A percentile compares a stretch with the other conserved stretches of the same genome.
These are phyloP conservation scores for Pseudonaja textilis DNA, from an alignment of 2,113 vertebrate species.

Conservation along the genomic window DNA sequence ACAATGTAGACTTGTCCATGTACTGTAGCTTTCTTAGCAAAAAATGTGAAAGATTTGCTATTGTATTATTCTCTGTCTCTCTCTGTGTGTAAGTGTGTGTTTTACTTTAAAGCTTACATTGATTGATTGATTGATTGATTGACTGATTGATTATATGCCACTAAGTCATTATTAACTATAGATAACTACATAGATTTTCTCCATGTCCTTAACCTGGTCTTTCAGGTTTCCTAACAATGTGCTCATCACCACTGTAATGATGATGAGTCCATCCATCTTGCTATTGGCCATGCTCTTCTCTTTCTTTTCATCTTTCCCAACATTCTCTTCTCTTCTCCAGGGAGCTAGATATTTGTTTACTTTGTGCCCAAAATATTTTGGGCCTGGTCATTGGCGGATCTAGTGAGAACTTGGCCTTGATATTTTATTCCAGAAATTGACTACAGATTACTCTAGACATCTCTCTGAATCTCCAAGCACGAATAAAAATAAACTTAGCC, in stretches of 20 bases:
- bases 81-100: not conserved
- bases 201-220: not conserved
- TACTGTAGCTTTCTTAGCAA: not conserved
- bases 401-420: not conserved
- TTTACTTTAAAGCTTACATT: not conserved
- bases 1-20: not conserved
- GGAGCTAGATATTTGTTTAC: not conserved
- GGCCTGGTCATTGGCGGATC: not conserved
- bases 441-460: not conserved
- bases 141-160: not conserved
- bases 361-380: not conserved
- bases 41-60: not conserved
- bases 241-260: not conserved
- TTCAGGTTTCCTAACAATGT: not conserved
- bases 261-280: not conserved
- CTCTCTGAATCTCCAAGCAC: not conserved
- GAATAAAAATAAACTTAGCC: not conserved
- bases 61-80: not conserved
- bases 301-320: not conserved
- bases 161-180: not conserved
- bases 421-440: not conserved
- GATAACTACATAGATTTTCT: not conserved
- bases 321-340: not conserved
- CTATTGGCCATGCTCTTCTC: not conserved
- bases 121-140: not conserved